Base-by-base conservation (phyloP, 2,888 invertebrate genomes). In the Chymomyza fuscimana region DNA sequence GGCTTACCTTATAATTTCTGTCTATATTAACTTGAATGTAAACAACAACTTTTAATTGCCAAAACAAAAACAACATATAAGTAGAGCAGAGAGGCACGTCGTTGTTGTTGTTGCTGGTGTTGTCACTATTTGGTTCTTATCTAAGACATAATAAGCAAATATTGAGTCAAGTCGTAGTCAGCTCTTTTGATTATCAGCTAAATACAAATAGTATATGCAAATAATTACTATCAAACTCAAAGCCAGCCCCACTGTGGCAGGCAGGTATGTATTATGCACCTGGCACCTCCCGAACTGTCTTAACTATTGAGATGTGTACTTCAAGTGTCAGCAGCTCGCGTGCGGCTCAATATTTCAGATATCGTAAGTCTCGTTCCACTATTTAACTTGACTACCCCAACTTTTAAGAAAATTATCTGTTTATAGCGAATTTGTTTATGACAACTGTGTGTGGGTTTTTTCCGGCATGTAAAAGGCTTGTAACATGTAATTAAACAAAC, bases 21-120 rank as follows among this genome's bases (percentile, higher is more conserved):
- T 54, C 52, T 54, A 19, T 16, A 54, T 54, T 54, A 5, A 19
- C 52, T 19, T 64, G 72, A 50, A 68, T 61, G 79, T 61, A 81
- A 74, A 77, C 76, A 82, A 76, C 67, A 32, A 73, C 52, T 72
- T 71, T 76, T 86, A 87, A 83, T 83, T 87, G 86, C 81, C 72
- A 65, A 29, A 66, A 68, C 65, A 67, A 78, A 80, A 60, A 59
- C 32, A 61, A 61, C 32, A 61, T 46, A 61, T 4, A 61, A 50
- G 16, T 10, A 62, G 19, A 58, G 29, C 25, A 58, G 19, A 58
- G 10, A 54, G 16, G 4, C 25, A 5, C 58, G 15, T 3, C n/a
- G 56, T 25, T 62, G 10, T 19, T 61, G 59, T 15, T 36, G n/a
- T 56, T 19, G n/a, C 25, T 19, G 19, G 19, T 32, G 36, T 32